Conservation (phyloP, 23 tunicate species). For the Trididemnum nubilum region DNA sequence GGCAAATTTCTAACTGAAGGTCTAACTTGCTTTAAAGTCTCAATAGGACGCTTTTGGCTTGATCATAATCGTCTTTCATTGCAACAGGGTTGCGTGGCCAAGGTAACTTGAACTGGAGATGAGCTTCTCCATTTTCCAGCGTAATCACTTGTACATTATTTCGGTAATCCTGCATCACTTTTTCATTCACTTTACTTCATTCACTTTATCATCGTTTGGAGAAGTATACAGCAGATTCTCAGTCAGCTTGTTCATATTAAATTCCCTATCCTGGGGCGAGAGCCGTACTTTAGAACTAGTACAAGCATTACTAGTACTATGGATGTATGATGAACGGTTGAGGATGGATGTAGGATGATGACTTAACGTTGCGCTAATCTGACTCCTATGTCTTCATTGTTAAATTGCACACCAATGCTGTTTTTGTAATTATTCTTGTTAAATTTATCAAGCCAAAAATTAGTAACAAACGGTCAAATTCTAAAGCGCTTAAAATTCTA, state of each 20-base stretch:
- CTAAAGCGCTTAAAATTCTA: too few relatives aligned
- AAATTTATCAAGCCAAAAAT: too few relatives aligned
- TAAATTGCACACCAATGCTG: too few relatives aligned
- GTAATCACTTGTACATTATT: neutral
- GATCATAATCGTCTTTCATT: neutral
- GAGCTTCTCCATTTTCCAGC: conserved; percentile 7
- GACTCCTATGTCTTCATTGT: too few relatives aligned
- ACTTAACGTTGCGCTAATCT: too few relatives aligned
- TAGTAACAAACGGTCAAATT: too few relatives aligned
- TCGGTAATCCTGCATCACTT: neutral
- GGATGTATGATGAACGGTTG: too few relatives aligned
- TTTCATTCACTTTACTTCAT: neutral
- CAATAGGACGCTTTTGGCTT: conserved; percentile 7
- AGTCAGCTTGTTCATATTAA: neutral
- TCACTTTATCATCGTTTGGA: neutral
- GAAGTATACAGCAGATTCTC: neutral
- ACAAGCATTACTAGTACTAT: neutral
- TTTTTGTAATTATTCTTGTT: too few relatives aligned
- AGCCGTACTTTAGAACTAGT: neutral
- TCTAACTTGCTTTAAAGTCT: neutral
- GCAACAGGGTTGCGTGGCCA: neutral
- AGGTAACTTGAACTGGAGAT: conserved; percentile 5
- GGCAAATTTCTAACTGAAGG: neutral
- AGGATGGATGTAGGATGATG: too few relatives aligned
- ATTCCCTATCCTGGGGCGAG: neutral